Evolutionary conservation across 2,888 invertebrate species (phyloP), one percentile per base, ranked within the genome.

Genomic region (Oscheius onirici): DNA sequence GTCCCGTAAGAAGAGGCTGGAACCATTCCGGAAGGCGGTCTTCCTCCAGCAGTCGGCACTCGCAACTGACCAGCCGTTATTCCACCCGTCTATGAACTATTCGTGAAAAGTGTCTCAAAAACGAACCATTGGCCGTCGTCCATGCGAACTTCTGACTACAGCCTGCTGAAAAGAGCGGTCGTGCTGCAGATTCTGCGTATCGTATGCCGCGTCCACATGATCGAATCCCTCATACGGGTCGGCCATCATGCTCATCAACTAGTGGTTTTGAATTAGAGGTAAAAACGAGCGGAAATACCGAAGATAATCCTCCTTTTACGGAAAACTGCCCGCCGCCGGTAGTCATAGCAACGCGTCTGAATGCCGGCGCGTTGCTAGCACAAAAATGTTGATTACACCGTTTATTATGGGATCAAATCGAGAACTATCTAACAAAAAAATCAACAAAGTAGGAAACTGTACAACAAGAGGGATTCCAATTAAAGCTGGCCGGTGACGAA

Each of bases 141-240:
- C 92, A 84, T 93, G 92, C 77, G 93, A 92, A 22, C 91, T 92
- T 6, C 86, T 58, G 79, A 91, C 91, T n/a, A 93, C 90, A 13
- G 93, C 92, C 88, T 93, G 92, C 88, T 93, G 93, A 84, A 93
- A 92, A 34, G 90, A 91, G 78, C 92, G 91, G 88, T 93, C 93
- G 80, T 92, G 91, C 63, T 92, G 91, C 73, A 93, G 88, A 86
- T 92, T 92, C 76, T 84, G 81, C 2, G 84, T 71, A 69, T 87
- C 86, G 69, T 86, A 85, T 8, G 83, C 83, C 20, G 80, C 79
- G 72, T 86, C 83, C 60, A 82, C 85, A 8, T 84, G 84, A 57
- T 87, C 84, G 73, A 88, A 87, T 8, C 87, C 87, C 22, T 73
- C 78, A 60, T 87, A 87, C 20, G 85, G 83, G 57, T 87, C 87